These are phyloP conservation scores for Lissocephala sabroskyi DNA, from an alignment of 2,888 invertebrate species.

Conservation along the genomic window DNA sequence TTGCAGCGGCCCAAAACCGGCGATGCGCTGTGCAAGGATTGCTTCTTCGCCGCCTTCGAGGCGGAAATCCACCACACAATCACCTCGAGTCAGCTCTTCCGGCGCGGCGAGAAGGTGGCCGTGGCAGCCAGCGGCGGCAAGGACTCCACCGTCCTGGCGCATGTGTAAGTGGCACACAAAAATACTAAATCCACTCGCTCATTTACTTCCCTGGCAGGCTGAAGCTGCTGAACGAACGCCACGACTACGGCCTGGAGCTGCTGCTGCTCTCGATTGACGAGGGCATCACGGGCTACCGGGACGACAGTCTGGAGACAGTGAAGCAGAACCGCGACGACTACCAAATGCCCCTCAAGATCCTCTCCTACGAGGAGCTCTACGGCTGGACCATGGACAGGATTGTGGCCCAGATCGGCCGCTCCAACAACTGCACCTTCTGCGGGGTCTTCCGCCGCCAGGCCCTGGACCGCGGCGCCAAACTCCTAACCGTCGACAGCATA, in stretches of 20 bases:
- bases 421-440: slow-evolving; percentile 98
- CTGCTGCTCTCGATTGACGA: slow-evolving; percentile 97
- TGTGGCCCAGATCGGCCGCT: slow-evolving; percentile 86
- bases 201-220: slow-evolving; percentile 68
- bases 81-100: slow-evolving; percentile 84
- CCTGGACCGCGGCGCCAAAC: slow-evolving; percentile 92
- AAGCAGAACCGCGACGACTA: slow-evolving; percentile 96
- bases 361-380: slow-evolving; percentile 97
- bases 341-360: slow-evolving; percentile 91
- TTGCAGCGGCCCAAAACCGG: slow-evolving; percentile 85
- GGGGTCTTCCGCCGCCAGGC: slow-evolving; percentile 97
- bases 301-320: slow-evolving; percentile 97
- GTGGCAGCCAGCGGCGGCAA: slow-evolving; percentile 95
- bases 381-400: slow-evolving; percentile 99
- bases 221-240: slow-evolving; percentile 90
- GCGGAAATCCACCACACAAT: slow-evolving; percentile 96
- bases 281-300: slow-evolving; percentile 96
- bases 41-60: slow-evolving; percentile 95
- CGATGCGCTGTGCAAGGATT: slow-evolving; percentile 93
- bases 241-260: slow-evolving; percentile 91
- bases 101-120: slow-evolving; percentile 88
- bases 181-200: background rate
- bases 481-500: slow-evolving; percentile 91
- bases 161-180: slow-evolving; percentile 74
- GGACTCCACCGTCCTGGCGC: slow-evolving; percentile 98